Evolutionary conservation across 2,113 vertebrate species (phyloP).

Genomic region (Coryphaenoides rupestris): DNA sequence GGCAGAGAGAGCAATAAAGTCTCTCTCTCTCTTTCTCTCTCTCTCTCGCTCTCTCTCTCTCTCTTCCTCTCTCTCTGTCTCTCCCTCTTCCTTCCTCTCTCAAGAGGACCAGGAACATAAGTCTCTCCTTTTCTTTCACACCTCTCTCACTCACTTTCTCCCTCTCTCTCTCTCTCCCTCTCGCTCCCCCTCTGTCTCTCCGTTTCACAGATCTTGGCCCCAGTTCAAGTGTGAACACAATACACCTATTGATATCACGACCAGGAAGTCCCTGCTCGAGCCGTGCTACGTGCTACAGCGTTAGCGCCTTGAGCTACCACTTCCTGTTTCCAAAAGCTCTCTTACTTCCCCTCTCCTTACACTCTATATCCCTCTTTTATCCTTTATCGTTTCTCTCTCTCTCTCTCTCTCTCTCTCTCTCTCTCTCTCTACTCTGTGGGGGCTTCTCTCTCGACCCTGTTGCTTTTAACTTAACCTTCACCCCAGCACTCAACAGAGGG

Average conservation of each 20-base stretch:
- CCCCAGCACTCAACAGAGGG: slow-evolving; percentile 43
- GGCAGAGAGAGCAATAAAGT: slow-evolving; percentile 50
- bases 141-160: slow-evolving; percentile 31
- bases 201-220: slow-evolving; percentile 68
- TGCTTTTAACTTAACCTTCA: slow-evolving; percentile 46
- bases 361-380: slow-evolving; percentile 22
- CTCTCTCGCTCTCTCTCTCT: slow-evolving; percentile 4
- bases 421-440: not conserved
- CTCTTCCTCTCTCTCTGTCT: slow-evolving; percentile 1
- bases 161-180: slow-evolving; percentile 17
- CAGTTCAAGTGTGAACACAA: slow-evolving; percentile 72
- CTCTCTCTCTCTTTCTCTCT: slow-evolving; percentile 14
- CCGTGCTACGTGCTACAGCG: no score
- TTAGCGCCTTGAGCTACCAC: slow-evolving; percentile 39
- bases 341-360: not conserved
- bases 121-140: slow-evolving; percentile 74
- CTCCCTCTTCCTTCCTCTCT: slow-evolving; percentile 4
- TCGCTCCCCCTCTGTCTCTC: slow-evolving; percentile 47
- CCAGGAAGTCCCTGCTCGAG: slow-evolving; percentile 40
- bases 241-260: slow-evolving; percentile 70
- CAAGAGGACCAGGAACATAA: slow-evolving; percentile 54
- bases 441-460: not conserved
- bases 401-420: not conserved
- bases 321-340: slow-evolving; percentile 20
- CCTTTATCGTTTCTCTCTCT: slow-evolving; percentile 25